Evolutionary conservation across 92 coral and sea anemone genomes (phyloP).

Genomic region (Virgularia gustaviana): DNA sequence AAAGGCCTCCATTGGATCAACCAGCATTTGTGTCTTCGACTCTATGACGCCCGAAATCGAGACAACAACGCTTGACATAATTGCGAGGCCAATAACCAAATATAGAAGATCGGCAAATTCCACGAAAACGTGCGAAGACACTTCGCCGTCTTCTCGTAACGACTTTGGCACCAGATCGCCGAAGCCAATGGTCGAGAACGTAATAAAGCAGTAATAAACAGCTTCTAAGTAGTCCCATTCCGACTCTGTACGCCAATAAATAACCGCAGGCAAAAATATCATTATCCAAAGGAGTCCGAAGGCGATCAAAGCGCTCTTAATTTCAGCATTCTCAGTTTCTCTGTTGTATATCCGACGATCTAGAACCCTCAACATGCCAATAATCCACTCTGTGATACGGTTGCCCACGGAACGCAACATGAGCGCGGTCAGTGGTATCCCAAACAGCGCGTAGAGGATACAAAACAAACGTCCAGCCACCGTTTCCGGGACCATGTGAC

Average conservation of each 20-base stretch:
- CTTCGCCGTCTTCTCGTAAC: slow-evolving; percentile 8
- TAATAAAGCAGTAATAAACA: slow-evolving; percentile 86
- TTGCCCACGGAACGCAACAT: slow-evolving; percentile 94
- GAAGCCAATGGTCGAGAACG: slow-evolving; percentile 87
- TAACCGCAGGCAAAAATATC: slow-evolving; percentile 74
- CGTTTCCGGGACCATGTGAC: slow-evolving; percentile 84
- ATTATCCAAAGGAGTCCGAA: slow-evolving; percentile 67
- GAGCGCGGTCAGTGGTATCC: slow-evolving; percentile 88
- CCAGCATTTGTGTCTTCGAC: slow-evolving; percentile 83
- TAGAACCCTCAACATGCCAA: slow-evolving; percentile 52
- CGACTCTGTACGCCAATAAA: slow-evolving; percentile 53
- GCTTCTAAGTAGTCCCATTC: slow-evolving; percentile 72
- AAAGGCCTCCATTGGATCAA: slow-evolving; percentile 87
- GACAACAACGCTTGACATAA: slow-evolving; percentile 97
- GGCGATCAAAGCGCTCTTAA: slow-evolving; percentile 83
- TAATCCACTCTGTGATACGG: slow-evolving; percentile 77
- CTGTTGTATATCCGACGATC: slow-evolving; percentile 86
- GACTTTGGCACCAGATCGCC: slow-evolving; percentile 85
- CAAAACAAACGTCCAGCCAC: slow-evolving; percentile 67
- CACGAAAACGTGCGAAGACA: slow-evolving; percentile 43
- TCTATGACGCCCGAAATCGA: slow-evolving; percentile 96
- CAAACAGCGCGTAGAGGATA: slow-evolving; percentile 80
- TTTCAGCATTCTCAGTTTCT: slow-evolving; percentile 85
- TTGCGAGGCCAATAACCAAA: slow-evolving; percentile 91
- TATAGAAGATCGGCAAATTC: slow-evolving; percentile 85